Base-by-base conservation (phyloP, 2,888 invertebrate species). In the Orthosia gracilis region DNA sequence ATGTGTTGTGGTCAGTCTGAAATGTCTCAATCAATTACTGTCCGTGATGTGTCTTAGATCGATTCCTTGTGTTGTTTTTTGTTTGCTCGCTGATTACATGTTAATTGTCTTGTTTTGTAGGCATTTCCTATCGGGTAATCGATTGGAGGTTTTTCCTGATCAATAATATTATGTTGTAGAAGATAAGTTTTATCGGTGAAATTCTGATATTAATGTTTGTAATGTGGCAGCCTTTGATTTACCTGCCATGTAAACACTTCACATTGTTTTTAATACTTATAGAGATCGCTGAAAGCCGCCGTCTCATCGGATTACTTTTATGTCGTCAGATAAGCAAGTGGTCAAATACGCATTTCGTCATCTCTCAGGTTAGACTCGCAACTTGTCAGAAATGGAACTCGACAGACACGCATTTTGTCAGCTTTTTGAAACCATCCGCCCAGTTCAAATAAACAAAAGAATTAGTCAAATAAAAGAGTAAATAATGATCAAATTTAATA, bases 21-120 rank as follows among this genome's bases (percentile, higher is more conserved):
- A 61, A 67, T 55, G 54, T 68, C 58, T 31, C 59, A 17, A 69
- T 65, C 69, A 57, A 61, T 59, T 59, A 59, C 26, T 23, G 31
- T 21, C 13, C 21, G n/a, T 15, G 62, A 79, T 49, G 18, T 17
- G 5, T 58, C 21, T 5, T 57, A 45, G 72, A 71, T 76, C n/a
- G 23, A 21, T 52, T 23, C 45, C 50, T 57, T 57, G 18, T 70
- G 61, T 50, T 61, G 15, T 76, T 62, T 71, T 9, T 9, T 23
- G n/a, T 31, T 40, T 52, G 18, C 23, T 31, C n/a, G 4, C 31
- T 52, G 58, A 76, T 52, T 71, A 12, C 15, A 52, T n/a, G n/a
- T 45, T 71, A 75, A 47, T 69, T 57, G 9, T 31, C 52, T 47
- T 58, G 21, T 49, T 57, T 23, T 63, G 45, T 62, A 62, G 61